Percentiles rank a stretch among this genome's conserved stretches.
These are phyloP conservation scores for Percopsis omiscomaycus DNA, from an alignment of 2,797 vertebrate genomes.

Conservation along the genomic window DNA sequence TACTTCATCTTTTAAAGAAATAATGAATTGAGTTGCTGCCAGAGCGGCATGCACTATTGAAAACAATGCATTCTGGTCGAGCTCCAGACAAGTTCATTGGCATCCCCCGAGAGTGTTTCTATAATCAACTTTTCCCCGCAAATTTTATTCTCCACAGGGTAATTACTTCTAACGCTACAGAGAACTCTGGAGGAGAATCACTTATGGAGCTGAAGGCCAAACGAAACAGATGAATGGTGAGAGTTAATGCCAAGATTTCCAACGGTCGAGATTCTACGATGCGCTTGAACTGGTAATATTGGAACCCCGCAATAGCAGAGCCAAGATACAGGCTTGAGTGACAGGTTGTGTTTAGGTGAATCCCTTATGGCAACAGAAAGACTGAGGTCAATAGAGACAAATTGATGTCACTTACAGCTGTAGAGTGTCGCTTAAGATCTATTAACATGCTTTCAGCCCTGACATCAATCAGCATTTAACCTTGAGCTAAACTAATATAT, in stretches of 20 bases:
- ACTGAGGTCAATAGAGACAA: slow-evolving; percentile 33
- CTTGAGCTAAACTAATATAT: slow-evolving; percentile 45
- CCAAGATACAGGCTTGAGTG: slow-evolving; percentile 19
- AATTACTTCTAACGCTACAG: slow-evolving; percentile 33
- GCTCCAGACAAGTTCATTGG: slow-evolving; percentile 33
- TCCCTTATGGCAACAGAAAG: slow-evolving; percentile 12
- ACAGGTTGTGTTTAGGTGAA: slow-evolving; percentile 7
- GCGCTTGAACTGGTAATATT: slow-evolving; percentile 6
- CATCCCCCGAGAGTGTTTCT: slow-evolving; percentile 21
- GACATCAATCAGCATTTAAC: slow-evolving; percentile 53
- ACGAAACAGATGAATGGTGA: slow-evolving; percentile 12
- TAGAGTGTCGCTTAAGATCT: slow-evolving; percentile 44
- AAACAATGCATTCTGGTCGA: slow-evolving; percentile 13
- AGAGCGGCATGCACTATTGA: slow-evolving; percentile 28
- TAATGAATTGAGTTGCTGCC: slow-evolving; percentile 30
- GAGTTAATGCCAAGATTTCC: slow-evolving; percentile 15
- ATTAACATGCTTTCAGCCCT: slow-evolving; percentile 51
- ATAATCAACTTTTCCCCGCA: slow-evolving; percentile 50
- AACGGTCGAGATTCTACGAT: slow-evolving; percentile 28
- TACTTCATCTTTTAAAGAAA: slow-evolving; percentile 17
- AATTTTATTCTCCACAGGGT: slow-evolving; percentile 30
- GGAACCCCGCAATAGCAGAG: slow-evolving; percentile 4
- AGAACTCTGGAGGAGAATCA: slow-evolving; percentile 34
- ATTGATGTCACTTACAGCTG: slow-evolving; percentile 48
- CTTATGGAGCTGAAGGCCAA: slow-evolving; percentile 25